Evolutionary conservation across 1,140 invertebrate species (phyloP), one percentile per base, ranked within the genome.

Genomic region (Nasonia giraulti): DNA sequence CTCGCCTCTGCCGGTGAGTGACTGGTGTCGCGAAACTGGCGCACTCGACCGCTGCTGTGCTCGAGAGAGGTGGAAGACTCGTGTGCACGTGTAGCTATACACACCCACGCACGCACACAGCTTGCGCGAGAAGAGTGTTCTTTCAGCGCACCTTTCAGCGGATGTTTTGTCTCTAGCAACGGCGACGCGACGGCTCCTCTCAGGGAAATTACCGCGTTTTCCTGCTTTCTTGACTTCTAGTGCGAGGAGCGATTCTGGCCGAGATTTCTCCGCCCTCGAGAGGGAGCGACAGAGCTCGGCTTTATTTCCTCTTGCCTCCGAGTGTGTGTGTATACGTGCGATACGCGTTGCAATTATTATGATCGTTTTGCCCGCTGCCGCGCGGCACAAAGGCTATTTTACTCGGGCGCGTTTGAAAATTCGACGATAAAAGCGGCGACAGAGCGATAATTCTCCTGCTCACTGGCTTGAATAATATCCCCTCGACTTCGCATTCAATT

Each of bases 21-120:
- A 62, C 20, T 62, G 20, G 37, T 76, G 74, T 76, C 74, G 74
- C 74, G n/a, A 76, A 76, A 76, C 74, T 76, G 37, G 74, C 33
- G 74, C 74, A 76, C 74, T 76, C 40, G 74, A 76, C 33, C 33
- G 20, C 20, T 20, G 55, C 55, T 62, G 55, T 62, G 55, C 55
- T 62, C 7, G 20, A 62, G 27, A 27, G 55, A 62, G 68, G 14
- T 31, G 68, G 27, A 69, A 69, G 68, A 62, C 20, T 62, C 44
- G 33, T 37, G 33, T 37, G 33, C 5, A 37, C 44, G 44, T 12
- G 44, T 50, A 62, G 55, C 50, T 55, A 55, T 17, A 55, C 50
- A 50, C 47, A 5, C 5, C 0, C 33, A 37, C 33, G 27, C 27
- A 27, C 27, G 27, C 27, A 27, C 27, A 27, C 27, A 8, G 37